A percentile compares a stretch with the other conserved stretches of the same genome.
Conservation (phyloP, 2,797 vertebrate genomes). For the Pteropus rufus region DNA sequence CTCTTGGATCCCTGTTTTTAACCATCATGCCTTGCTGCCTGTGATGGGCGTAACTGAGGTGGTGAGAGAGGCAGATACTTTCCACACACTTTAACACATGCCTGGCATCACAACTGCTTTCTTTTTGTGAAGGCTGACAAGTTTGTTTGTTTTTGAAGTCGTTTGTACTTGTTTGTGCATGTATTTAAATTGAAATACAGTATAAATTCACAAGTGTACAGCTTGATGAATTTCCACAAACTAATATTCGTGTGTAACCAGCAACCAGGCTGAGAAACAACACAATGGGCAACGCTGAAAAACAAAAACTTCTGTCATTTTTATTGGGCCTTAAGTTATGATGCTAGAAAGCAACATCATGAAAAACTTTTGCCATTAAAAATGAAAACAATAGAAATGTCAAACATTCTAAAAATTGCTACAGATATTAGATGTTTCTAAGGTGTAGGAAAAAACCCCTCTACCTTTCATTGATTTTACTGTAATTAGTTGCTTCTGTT, state of each 20-base stretch:
- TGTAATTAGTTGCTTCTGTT: neutral
- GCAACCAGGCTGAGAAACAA: neutral
- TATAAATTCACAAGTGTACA: neutral
- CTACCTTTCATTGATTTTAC: neutral
- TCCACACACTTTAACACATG: no score
- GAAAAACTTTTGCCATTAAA: neutral
- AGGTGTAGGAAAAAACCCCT: neutral
- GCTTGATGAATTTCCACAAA: neutral
- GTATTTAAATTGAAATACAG: neutral
- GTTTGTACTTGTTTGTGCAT: neutral
- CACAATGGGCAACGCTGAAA: neutral
- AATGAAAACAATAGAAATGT: neutral
- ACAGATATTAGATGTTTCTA: neutral
- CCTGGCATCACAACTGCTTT: neutral
- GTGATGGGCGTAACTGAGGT: neutral
- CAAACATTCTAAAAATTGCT: neutral
- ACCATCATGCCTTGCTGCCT: neutral
- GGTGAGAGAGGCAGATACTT: neutral
- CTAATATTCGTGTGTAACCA: neutral
- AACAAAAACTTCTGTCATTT: neutral
- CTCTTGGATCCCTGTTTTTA: neutral
- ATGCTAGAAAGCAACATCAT: neutral
- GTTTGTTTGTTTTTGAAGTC: neutral
- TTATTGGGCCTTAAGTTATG: neutral
- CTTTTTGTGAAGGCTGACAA: neutral